phyloP scores from a whole-genome alignment of 1,140 invertebrate genomes.

The Hyles euphorbiae region DNA sequence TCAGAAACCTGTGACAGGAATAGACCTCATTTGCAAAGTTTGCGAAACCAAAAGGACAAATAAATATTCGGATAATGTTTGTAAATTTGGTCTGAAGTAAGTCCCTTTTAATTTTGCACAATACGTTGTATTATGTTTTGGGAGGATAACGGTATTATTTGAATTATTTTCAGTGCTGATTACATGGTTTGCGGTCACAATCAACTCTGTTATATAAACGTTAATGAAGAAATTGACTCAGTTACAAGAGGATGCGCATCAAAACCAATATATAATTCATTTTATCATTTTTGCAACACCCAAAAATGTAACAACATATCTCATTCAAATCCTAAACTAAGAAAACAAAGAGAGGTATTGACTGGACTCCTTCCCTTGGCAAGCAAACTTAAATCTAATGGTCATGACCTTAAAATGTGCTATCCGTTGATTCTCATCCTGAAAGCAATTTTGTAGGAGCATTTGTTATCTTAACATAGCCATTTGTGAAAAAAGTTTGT shows the following conservation, averaged over 20 bases:
- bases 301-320: slow-evolving; percentile 31
- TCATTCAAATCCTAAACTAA: slow-evolving; percentile 21
- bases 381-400: background rate
- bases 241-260: slow-evolving; percentile 44
- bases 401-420: too few species aligned
- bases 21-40: slow-evolving; percentile 45
- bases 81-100: slow-evolving; percentile 40
- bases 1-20: slow-evolving; percentile 21
- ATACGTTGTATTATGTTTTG: too few species aligned
- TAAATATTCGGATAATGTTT: slow-evolving; percentile 27
- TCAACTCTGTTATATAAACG: slow-evolving; percentile 45
- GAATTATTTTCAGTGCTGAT: slow-evolving; percentile 33
- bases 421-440: too few species aligned
- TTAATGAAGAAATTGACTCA: slow-evolving; percentile 29
- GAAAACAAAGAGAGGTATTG: background rate
- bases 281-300: slow-evolving; percentile 41
- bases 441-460: too few species aligned
- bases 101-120: slow-evolving; percentile 11
- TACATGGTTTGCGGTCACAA: slow-evolving; percentile 37
- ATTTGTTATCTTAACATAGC: too few species aligned
- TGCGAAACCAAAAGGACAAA: slow-evolving; percentile 42
- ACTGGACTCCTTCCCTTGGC: background rate
- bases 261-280: slow-evolving; percentile 41
- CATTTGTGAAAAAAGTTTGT: too few species aligned
- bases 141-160: background rate